Evolutionary conservation across 2,797 vertebrate species (phyloP), one percentile per base, ranked within the genome.

Genomic region (Rhabdomys pumilio): DNA sequence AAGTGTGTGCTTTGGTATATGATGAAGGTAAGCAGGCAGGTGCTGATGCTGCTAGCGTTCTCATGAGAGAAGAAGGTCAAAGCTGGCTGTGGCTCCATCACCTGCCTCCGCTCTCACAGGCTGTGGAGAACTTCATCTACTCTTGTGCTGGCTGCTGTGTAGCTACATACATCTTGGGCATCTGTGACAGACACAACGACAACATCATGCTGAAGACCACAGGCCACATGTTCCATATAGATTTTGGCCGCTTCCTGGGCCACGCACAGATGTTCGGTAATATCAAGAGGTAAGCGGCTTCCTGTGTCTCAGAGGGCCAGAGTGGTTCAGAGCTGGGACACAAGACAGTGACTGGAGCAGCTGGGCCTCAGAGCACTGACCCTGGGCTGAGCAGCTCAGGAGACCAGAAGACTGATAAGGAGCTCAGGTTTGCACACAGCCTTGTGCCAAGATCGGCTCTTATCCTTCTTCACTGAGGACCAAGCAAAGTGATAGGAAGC

Each of bases 121-220:
- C 99, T 0, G 99, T 99, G 98, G 99, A 99, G 98, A 99, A 99
- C 98, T 99, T 99, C 98, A 99, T 99, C 98, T 99, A 99, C 97
- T 99, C 99, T 22, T 99, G 99, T 0, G 99, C 99, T 0, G 99
- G 99, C 97, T 99, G 99, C 98, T 99, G 99, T 0, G 99, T 99
- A 97, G 99, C 99, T 82, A 99, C 99, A 0, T 99, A 99, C 3
- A 99, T 99, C 94, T 98, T 99, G 98, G 99, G 99, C 69, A 99
- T 99, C 98, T 99, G 99, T 0, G 99, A 99, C 98, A 98, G 99
- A 29, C 99, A 99, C 98, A 99, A 99, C 0, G 99, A 99, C 99
- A 99, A 99, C 98, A 99, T 99, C 98, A 99, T 99, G 99, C 98
- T 99, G 94, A 99, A 99, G 98, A 99, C 99, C 95, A 99, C 99